Conservation (phyloP, 1,140 invertebrate genomes). For the Cotesia glomerata region DNA sequence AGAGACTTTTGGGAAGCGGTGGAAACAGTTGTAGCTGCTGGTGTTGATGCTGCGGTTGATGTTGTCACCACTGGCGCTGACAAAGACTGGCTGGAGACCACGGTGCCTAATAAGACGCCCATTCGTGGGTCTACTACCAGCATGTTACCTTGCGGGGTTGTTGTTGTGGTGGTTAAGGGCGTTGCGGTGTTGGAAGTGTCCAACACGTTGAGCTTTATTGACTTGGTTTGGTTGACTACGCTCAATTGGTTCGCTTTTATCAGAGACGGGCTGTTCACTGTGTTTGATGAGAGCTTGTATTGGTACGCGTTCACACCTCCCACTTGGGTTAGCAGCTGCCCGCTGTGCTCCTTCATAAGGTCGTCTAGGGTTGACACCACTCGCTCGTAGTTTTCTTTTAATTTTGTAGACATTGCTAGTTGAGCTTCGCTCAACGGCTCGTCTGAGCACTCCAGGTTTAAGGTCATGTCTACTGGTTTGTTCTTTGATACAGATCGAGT, state of each 20-base stretch:
- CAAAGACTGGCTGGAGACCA: slow-evolving; percentile 31
- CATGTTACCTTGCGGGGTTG: slow-evolving; percentile 53
- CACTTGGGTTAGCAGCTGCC: slow-evolving; percentile 52
- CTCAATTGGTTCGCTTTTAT: background rate
- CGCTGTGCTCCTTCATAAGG: slow-evolving; percentile 55
- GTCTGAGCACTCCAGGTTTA: slow-evolving; percentile 72
- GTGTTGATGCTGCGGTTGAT: slow-evolving; percentile 28
- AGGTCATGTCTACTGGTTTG: slow-evolving; percentile 57
- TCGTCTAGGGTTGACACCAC: slow-evolving; percentile 52
- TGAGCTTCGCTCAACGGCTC: slow-evolving; percentile 72
- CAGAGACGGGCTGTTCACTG: background rate
- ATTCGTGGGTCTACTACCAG: slow-evolving; percentile 64
- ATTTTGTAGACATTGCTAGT: slow-evolving; percentile 64
- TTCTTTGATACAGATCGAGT: slow-evolving; percentile 45
- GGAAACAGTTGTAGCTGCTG: background rate
- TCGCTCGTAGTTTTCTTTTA: slow-evolving; percentile 57
- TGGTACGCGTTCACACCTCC: slow-evolving; percentile 55
- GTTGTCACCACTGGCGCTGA: background rate
- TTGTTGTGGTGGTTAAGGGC: too few species aligned
- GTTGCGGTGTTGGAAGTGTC: slow-evolving; percentile 45
- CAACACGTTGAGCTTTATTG: slow-evolving; percentile 57
- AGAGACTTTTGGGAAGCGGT: background rate
- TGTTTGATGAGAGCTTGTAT: slow-evolving; percentile 45
- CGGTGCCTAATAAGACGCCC: slow-evolving; percentile 62
- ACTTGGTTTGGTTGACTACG: slow-evolving; percentile 43